Evolutionary conservation across 2,797 vertebrate species (phyloP).

Genomic region (Urosaurus nigricauda): DNA sequence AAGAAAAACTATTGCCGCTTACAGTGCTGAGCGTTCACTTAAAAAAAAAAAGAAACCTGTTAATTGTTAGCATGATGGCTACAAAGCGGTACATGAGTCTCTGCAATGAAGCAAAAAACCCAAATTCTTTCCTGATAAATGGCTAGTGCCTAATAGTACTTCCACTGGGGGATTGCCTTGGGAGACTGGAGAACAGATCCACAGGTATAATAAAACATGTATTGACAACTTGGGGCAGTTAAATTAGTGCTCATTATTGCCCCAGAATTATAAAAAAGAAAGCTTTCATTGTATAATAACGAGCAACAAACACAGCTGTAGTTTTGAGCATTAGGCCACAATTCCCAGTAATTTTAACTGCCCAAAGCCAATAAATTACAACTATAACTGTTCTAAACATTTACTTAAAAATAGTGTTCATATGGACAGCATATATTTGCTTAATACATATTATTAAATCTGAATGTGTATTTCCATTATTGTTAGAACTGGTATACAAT

Average conservation of each 20-base stretch:
- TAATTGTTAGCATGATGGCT: conserved; percentile 10
- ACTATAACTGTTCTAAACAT: conserved; percentile 17
- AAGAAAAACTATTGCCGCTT: conserved; percentile 6
- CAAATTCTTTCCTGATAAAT: conserved; percentile 50
- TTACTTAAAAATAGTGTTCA: not conserved
- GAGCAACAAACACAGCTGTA: not conserved
- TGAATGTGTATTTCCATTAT: conserved; percentile 44
- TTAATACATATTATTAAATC: conserved; percentile 24
- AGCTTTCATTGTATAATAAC: conserved; percentile 15
- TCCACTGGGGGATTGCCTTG: conserved; percentile 39
- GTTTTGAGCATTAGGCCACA: conserved; percentile 12
- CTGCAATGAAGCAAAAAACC: conserved; percentile 37
- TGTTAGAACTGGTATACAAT: conserved; percentile 45
- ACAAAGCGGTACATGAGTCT: conserved; percentile 25
- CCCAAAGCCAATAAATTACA: conserved; percentile 20
- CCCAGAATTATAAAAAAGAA: conserved; percentile 42
- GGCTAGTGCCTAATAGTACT: conserved; percentile 35
- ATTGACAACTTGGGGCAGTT: conserved; percentile 40
- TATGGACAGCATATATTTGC: not conserved
- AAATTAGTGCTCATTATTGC: conserved; percentile 23
- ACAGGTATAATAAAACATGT: not conserved
- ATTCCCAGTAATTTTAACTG: conserved; percentile 31
- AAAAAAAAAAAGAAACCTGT: not conserved
- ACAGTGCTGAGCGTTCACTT: not conserved
- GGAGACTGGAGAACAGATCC: conserved; percentile 40